These are phyloP conservation scores for Acutogordius australiensis DNA, from an alignment of 2,888 invertebrate genomes.

Conservation along the genomic window DNA sequence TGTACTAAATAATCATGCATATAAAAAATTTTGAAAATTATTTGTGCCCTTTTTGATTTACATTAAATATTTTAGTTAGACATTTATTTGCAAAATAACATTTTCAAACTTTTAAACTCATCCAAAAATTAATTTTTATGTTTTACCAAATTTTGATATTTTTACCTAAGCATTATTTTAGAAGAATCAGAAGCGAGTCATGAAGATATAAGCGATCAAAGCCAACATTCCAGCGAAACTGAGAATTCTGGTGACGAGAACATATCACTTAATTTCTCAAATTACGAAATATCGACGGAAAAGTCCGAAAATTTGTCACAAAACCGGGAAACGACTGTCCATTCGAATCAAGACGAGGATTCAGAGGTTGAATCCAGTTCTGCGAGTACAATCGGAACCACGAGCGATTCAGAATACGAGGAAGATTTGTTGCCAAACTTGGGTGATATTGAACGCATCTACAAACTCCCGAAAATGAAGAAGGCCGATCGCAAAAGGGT, in stretches of 20 bases:
- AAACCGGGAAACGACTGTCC: neutral
- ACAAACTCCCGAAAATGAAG: conserved; percentile 1
- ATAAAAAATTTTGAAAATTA: no score
- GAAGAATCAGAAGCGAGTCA: no score
- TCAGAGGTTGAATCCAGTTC: neutral
- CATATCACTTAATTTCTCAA: neutral
- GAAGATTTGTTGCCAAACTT: neutral
- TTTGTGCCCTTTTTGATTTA: no score
- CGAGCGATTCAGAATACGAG: neutral
- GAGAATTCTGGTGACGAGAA: neutral
- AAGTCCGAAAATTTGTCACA: neutral
- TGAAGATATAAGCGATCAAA: no score
- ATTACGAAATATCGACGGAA: neutral
- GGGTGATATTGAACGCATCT: neutral
- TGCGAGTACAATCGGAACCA: neutral
- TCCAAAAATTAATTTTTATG: no score
- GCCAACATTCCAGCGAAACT: neutral
- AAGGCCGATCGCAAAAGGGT: neutral
- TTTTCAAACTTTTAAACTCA: no score
- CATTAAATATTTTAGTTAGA: no score
- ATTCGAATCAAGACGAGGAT: neutral
- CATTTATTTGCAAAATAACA: no score
- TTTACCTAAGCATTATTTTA: no score
- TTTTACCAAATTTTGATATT: no score
- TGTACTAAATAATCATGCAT: no score